Percentiles rank a stretch among this genome's conserved stretches.
Conservation (phyloP, 2,797 vertebrate species). For the Nyctibius grandis region DNA sequence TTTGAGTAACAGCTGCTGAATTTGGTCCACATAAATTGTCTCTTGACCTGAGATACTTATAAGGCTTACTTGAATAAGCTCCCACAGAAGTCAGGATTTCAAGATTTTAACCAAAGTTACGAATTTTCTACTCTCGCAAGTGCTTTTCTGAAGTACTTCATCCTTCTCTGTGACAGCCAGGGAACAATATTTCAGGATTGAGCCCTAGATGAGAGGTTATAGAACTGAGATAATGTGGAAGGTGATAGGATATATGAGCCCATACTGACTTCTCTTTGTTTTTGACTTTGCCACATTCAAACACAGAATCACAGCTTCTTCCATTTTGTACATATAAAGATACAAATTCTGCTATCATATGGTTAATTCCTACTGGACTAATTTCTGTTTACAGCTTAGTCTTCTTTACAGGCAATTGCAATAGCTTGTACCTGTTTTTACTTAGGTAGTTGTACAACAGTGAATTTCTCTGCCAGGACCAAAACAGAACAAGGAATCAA, state of each 20-base stretch:
- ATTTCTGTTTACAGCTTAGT: background rate
- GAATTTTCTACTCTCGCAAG: background rate
- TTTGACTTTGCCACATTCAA: background rate
- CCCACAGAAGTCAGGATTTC: background rate
- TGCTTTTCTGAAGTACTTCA: background rate
- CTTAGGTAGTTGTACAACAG: background rate
- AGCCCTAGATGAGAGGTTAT: background rate
- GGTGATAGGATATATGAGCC: no score
- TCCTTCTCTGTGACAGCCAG: background rate
- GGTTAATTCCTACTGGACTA: background rate
- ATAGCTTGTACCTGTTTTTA: background rate
- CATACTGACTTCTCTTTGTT: background rate
- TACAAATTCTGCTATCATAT: background rate
- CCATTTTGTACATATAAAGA: background rate
- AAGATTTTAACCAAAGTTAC: background rate
- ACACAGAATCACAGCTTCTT: background rate
- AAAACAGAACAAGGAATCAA: constrained; percentile 22
- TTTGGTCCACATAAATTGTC: background rate
- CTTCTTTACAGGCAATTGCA: background rate
- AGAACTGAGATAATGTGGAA: background rate
- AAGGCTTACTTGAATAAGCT: background rate
- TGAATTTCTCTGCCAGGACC: constrained; percentile 54
- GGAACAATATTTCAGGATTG: background rate
- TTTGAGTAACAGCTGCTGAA: background rate
- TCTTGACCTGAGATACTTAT: background rate